Percentiles rank a stretch among this genome's conserved stretches.
Conservation (phyloP, 2,888 invertebrate genomes). For the Pardosa pseudoannulata region DNA sequence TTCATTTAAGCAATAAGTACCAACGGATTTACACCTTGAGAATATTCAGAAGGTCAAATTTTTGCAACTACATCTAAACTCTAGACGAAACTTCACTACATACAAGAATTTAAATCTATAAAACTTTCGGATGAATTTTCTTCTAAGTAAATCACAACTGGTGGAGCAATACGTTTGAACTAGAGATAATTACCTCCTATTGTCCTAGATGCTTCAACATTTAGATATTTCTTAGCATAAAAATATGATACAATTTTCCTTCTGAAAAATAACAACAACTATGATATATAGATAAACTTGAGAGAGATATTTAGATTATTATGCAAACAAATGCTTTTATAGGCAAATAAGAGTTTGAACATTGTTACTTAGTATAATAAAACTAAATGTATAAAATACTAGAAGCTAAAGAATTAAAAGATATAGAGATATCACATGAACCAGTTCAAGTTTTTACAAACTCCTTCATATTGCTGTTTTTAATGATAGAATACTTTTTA, state of each 20-base stretch:
- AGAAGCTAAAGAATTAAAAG: neutral
- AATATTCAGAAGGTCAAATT: neutral
- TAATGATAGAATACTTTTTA: slow-evolving; percentile 3
- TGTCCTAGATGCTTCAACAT: no score
- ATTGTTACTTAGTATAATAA: neutral
- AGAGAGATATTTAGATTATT: neutral
- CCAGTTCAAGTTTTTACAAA: slow-evolving; percentile 3
- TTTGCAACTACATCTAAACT: slow-evolving; percentile 12
- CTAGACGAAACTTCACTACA: neutral
- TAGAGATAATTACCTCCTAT: slow-evolving; percentile 1
- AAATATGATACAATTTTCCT: no score
- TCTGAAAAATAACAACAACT: neutral
- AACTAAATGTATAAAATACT: slow-evolving; percentile 4
- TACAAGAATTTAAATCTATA: slow-evolving; percentile 11
- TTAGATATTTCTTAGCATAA: neutral
- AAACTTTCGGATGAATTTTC: neutral
- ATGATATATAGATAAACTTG: neutral
- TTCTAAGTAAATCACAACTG: neutral
- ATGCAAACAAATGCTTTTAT: neutral
- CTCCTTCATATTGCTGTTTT: neutral
- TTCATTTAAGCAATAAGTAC: slow-evolving; percentile 4
- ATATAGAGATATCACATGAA: neutral
- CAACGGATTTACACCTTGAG: neutral
- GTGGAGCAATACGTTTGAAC: neutral
- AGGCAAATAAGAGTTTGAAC: neutral